phyloP scores from a whole-genome alignment of 2,797 vertebrate genomes.

The Melanotaenia parkinsoni region DNA sequence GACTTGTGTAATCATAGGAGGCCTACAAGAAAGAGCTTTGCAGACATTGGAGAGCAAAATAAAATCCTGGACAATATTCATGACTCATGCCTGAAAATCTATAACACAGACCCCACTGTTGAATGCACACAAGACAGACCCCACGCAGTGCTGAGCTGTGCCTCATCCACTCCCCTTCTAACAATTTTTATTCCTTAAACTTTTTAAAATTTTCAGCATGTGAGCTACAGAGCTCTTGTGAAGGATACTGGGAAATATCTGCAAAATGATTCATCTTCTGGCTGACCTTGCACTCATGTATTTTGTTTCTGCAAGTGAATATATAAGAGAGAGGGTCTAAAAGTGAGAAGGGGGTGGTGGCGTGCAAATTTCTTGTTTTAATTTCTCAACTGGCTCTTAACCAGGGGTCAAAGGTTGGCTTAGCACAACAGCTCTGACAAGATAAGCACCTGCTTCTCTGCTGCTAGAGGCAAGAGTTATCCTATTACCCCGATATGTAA shows the following conservation, averaged over 20 bases:
- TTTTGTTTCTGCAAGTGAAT: slow-evolving; percentile 70
- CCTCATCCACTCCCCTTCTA: slow-evolving; percentile 28
- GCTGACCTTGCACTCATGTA: slow-evolving; percentile 79
- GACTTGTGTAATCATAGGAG: slow-evolving; percentile 57
- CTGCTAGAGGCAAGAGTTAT: slow-evolving; percentile 67
- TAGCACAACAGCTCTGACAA: slow-evolving; percentile 89
- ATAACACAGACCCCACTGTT: slow-evolving; percentile 72
- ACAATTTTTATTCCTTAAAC: slow-evolving; percentile 41
- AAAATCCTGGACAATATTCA: slow-evolving; percentile 75
- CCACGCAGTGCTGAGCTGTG: slow-evolving; percentile 70
- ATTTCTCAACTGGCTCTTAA: slow-evolving; percentile 88
- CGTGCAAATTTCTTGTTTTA: slow-evolving; percentile 70
- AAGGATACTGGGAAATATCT: slow-evolving; percentile 72
- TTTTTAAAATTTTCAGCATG: slow-evolving; percentile 23
- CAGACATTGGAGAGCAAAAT: slow-evolving; percentile 64
- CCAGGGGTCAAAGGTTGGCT: slow-evolving; percentile 87
- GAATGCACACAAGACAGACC: slow-evolving; percentile 75
- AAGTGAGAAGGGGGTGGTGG: slow-evolving; percentile 19
- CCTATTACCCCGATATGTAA: slow-evolving; percentile 77
- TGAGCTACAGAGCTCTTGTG: slow-evolving; percentile 33
- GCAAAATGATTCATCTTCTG: slow-evolving; percentile 83
- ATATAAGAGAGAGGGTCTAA: slow-evolving; percentile 24
- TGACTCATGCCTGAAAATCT: slow-evolving; percentile 77
- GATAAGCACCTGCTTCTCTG: slow-evolving; percentile 90
- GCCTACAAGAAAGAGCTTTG: slow-evolving; percentile 70